Evolutionary conservation across 2,797 vertebrate species (phyloP).

Genomic region (Apogon hyalosoma): DNA sequence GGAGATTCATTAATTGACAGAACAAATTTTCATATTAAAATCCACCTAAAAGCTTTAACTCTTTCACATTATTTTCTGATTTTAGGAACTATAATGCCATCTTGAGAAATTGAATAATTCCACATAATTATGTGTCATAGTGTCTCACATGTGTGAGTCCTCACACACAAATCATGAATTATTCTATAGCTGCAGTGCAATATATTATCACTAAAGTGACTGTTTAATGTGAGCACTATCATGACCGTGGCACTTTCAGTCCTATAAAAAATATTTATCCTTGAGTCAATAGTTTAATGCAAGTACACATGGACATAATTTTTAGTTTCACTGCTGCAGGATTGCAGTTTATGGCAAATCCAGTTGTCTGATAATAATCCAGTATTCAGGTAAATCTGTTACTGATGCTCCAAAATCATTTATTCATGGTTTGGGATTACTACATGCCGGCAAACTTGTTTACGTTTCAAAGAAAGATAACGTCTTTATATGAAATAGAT

Average conservation of each 20-base stretch:
- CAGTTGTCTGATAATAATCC: too few species aligned
- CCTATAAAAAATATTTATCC: slow-evolving; percentile 5
- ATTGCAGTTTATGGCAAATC: too few species aligned
- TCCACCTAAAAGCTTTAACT: not conserved
- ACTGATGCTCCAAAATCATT: too few species aligned
- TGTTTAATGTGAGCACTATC: slow-evolving; percentile 37
- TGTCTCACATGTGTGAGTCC: slow-evolving; percentile 24
- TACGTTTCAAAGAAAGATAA: too few species aligned
- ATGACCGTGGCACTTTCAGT: slow-evolving; percentile 4
- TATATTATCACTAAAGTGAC: slow-evolving; percentile 41
- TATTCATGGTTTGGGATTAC: too few species aligned
- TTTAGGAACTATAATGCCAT: slow-evolving; percentile 24
- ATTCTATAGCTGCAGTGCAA: slow-evolving; percentile 34
- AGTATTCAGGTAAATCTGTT: too few species aligned
- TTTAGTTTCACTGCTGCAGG: too few species aligned
- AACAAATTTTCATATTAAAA: slow-evolving; percentile 50
- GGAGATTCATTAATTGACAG: slow-evolving; percentile 64
- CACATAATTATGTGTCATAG: slow-evolving; percentile 35
- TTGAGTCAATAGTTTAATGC: not conserved
- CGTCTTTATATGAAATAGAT: too few species aligned
- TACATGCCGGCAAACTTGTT: too few species aligned
- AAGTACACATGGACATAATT: too few species aligned
- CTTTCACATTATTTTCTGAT: slow-evolving; percentile 20
- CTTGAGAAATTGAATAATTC: slow-evolving; percentile 22
- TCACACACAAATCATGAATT: slow-evolving; percentile 44